These are phyloP conservation scores for Cinara cedri DNA, from an alignment of 2,888 invertebrate species.

Conservation along the genomic window DNA sequence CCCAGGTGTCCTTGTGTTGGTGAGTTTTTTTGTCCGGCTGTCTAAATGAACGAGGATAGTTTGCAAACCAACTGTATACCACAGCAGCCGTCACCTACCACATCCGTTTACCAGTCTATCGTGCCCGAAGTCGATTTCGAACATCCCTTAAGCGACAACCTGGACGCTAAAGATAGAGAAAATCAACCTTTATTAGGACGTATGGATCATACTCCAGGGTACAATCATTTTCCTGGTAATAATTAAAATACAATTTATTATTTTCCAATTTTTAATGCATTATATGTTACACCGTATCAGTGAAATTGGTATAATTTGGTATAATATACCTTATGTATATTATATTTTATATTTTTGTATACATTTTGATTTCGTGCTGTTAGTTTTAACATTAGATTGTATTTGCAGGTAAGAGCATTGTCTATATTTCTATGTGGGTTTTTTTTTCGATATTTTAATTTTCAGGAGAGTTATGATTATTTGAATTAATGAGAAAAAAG, in stretches of 20 bases:
- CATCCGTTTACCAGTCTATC: conserved; percentile 34
- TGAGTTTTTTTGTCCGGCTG: conserved; percentile 25
- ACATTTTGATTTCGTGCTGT: too few species aligned
- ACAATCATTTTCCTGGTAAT: conserved; percentile 86
- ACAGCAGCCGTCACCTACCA: conserved; percentile 36
- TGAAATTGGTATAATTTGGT: too few species aligned
- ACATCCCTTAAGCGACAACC: conserved; percentile 40
- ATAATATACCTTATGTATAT: too few species aligned
- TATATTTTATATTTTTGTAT: too few species aligned
- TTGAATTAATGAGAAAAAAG: too few species aligned
- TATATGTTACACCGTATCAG: too few species aligned
- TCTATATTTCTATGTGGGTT: too few species aligned
- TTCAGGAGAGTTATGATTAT: too few species aligned
- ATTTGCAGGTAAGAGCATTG: too few species aligned
- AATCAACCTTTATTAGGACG: conserved; percentile 90
- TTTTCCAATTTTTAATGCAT: too few species aligned
- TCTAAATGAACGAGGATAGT: conserved; percentile 52
- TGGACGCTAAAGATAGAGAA: conserved; percentile 77
- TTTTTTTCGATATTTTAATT: too few species aligned
- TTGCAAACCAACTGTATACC: conserved; percentile 34
- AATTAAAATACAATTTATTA: neutral
- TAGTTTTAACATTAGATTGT: too few species aligned
- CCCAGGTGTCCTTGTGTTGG: conserved; percentile 18
- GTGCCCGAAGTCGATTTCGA: conserved; percentile 47
- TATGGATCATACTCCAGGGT: conserved; percentile 76